phyloP scores from a whole-genome alignment of 1,140 invertebrate genomes.

The Pseudomyrmex flavicornis region DNA sequence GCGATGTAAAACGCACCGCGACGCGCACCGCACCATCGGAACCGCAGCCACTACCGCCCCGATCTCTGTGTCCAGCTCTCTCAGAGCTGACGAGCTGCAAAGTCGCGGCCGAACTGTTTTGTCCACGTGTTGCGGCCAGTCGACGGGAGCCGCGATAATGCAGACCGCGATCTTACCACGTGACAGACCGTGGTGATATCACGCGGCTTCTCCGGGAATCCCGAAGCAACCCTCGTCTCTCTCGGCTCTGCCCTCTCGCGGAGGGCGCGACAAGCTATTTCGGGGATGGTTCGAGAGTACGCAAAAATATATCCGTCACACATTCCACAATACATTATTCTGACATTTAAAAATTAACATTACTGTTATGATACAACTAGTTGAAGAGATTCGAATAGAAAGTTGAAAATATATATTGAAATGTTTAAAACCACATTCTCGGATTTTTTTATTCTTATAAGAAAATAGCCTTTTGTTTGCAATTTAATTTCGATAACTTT shows the following conservation, averaged over 20 bases:
- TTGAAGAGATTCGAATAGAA: background rate
- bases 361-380: background rate
- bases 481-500: background rate
- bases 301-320: no score
- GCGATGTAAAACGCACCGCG: background rate
- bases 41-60: background rate
- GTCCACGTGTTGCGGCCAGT: conserved; percentile 69
- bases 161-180: conserved; percentile 56
- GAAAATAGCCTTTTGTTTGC: no score
- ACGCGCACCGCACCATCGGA: conserved; percentile 10
- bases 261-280: background rate
- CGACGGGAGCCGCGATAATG: conserved; percentile 42
- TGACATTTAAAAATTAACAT: background rate
- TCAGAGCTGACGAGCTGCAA: conserved; percentile 55
- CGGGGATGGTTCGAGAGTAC: background rate
- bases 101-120: conserved; percentile 68
- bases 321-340: no score
- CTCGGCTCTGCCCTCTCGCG: conserved; percentile 35
- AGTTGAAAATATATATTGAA: no score
- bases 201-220: background rate
- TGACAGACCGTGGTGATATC: conserved; percentile 39
- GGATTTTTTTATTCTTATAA: background rate
- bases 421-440: no score
- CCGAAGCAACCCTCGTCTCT: background rate
- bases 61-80: conserved; percentile 11